Conservation (phyloP, 1,140 invertebrate species). For the Drusus annulatus region DNA sequence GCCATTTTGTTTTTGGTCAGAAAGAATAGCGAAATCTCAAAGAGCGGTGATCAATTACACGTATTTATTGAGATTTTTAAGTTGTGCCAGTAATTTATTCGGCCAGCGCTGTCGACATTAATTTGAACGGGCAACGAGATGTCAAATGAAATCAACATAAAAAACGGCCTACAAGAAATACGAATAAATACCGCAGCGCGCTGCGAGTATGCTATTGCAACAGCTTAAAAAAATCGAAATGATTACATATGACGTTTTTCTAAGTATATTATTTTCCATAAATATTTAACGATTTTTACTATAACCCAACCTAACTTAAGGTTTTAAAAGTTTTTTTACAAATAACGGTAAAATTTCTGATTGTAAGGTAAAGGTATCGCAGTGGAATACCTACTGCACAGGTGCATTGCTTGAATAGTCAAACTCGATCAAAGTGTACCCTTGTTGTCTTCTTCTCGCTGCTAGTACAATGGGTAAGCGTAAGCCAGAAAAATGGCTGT, state of each 20-base stretch:
- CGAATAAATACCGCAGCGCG: background rate
- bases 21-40: background rate
- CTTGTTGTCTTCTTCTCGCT: too few relatives aligned
- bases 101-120: slow-evolving; percentile 46
- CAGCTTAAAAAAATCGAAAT: slow-evolving; percentile 1
- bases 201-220: background rate
- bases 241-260: background rate
- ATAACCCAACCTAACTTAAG: too few relatives aligned
- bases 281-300: too few relatives aligned
- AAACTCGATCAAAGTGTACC: too few relatives aligned
- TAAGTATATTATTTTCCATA: too few relatives aligned
- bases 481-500: too few relatives aligned
- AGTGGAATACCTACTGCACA: too few relatives aligned
- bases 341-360: too few relatives aligned
- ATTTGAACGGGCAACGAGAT: slow-evolving; percentile 50
- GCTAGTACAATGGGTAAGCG: too few relatives aligned
- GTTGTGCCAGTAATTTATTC: slow-evolving; percentile 52
- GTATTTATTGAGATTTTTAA: slow-evolving; percentile 56
- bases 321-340: too few relatives aligned
- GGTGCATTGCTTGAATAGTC: too few relatives aligned
- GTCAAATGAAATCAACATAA: slow-evolving; percentile 55
- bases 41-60: slow-evolving; percentile 45
- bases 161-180: slow-evolving; percentile 24
- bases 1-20: background rate
- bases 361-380: too few relatives aligned